These are phyloP conservation scores for Leucoma salicis DNA, from an alignment of 2,888 invertebrate species.

Conservation along the genomic window DNA sequence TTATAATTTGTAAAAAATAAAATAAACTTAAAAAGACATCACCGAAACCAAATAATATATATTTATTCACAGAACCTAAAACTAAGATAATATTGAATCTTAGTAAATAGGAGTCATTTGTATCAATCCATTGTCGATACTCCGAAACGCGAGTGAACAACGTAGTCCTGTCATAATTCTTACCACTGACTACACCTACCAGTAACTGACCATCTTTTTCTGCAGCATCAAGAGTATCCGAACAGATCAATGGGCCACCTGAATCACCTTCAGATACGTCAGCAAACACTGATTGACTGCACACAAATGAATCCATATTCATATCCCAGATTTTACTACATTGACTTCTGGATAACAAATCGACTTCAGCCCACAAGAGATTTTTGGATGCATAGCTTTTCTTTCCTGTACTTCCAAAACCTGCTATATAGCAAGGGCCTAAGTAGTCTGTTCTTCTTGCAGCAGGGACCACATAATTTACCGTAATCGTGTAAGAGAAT, in stretches of 20 bases:
- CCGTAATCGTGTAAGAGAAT: constrained; percentile 36
- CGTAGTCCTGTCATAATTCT: constrained; percentile 17
- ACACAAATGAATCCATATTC: constrained; percentile 32
- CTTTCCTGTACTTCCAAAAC: constrained; percentile 41
- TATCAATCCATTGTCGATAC: constrained; percentile 9
- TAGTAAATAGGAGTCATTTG: background rate
- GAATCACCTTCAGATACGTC: constrained; percentile 50
- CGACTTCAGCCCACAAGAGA: constrained; percentile 44
- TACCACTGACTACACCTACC: constrained; percentile 41
- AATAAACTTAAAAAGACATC: too few relatives aligned
- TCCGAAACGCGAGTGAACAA: constrained; percentile 16
- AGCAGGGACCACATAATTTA: constrained; percentile 38
- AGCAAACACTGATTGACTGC: constrained; percentile 4
- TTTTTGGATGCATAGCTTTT: constrained; percentile 20
- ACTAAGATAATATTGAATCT: background rate
- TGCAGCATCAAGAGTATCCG: constrained; percentile 35
- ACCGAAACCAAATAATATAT: too few relatives aligned
- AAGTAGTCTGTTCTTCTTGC: constrained; percentile 37
- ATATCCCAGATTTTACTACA: constrained; percentile 53
- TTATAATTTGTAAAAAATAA: too few relatives aligned
- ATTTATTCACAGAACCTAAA: too few relatives aligned
- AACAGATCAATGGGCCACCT: constrained; percentile 57
- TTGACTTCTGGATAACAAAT: constrained; percentile 34
- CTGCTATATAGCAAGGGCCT: constrained; percentile 42
- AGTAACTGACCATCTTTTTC: constrained; percentile 28